These are phyloP conservation scores for Osmerus eperlanus DNA, from an alignment of 2,113 vertebrate genomes.

Conservation along the genomic window DNA sequence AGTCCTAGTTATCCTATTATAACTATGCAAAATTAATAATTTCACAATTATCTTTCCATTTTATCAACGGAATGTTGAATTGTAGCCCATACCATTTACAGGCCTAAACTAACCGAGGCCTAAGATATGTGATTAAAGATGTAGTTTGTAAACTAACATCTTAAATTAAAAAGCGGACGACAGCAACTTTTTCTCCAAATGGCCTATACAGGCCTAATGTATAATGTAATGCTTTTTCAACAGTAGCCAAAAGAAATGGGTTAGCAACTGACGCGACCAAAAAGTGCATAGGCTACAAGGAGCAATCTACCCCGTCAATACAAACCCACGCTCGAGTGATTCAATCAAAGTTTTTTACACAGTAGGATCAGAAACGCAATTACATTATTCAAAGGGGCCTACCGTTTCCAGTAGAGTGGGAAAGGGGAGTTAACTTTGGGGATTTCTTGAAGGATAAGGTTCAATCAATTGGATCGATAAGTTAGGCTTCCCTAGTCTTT, in stretches of 20 bases:
- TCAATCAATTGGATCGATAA: slow-evolving; percentile 83
- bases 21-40: too few relatives aligned
- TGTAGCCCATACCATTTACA: too few relatives aligned
- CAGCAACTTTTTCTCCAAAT: too few relatives aligned
- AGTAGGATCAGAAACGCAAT: slow-evolving; percentile 66
- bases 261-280: background rate
- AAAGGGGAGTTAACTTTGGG: slow-evolving; percentile 73
- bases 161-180: too few relatives aligned
- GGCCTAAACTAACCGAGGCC: too few relatives aligned
- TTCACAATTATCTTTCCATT: too few relatives aligned
- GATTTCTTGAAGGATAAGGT: slow-evolving; percentile 78
- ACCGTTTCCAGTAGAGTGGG: slow-evolving; percentile 53
- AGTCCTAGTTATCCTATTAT: too few relatives aligned
- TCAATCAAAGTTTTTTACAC: slow-evolving; percentile 58
- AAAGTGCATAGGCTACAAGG: slow-evolving; percentile 39
- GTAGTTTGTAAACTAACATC: too few relatives aligned
- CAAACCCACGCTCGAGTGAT: slow-evolving; percentile 40
- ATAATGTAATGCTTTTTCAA: slow-evolving; percentile 26
- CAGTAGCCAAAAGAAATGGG: slow-evolving; percentile 25
- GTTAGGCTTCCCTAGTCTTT: slow-evolving; percentile 76
- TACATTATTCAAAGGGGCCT: slow-evolving; percentile 78
- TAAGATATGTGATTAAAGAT: too few relatives aligned
- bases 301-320: slow-evolving; percentile 43
- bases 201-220: too few relatives aligned
- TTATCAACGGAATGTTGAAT: too few relatives aligned